Evolutionary conservation across 2,113 vertebrate species (phyloP).

Genomic region (Corythornis cristatus): DNA sequence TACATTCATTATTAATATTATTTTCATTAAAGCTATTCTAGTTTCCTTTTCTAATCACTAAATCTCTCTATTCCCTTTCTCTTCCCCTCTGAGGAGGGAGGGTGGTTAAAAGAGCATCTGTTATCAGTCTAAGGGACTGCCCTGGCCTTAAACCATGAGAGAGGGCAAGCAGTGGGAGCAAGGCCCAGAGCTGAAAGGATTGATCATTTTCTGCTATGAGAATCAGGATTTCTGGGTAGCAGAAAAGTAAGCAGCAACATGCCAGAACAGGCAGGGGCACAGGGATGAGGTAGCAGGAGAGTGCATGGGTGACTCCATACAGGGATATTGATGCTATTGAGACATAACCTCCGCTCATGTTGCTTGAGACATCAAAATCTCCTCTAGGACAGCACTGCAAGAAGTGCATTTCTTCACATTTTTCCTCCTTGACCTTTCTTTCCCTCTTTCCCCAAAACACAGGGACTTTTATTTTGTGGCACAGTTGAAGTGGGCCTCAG

Average conservation of each 20-base stretch:
- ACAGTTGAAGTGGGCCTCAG: background rate
- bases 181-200: background rate
- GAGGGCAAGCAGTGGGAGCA: background rate
- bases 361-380: background rate
- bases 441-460: rapidly evolving
- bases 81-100: too few relatives aligned
- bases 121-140: too few relatives aligned
- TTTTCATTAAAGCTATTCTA: too few relatives aligned
- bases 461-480: background rate
- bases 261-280: background rate
- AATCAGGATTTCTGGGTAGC: background rate
- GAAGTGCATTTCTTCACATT: background rate
- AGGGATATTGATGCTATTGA: background rate
- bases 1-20: too few relatives aligned
- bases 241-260: background rate
- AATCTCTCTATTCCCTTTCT: too few relatives aligned
- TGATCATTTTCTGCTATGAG: background rate
- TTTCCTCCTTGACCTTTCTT: background rate
- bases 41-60: too few relatives aligned
- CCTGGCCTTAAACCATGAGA: too few relatives aligned
- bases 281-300: background rate
- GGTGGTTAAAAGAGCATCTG: too few relatives aligned
- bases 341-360: background rate
- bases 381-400: background rate
- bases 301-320: background rate